Base-by-base conservation (phyloP, 2,888 invertebrate species). In the Pseudeuparius sepicola region DNA sequence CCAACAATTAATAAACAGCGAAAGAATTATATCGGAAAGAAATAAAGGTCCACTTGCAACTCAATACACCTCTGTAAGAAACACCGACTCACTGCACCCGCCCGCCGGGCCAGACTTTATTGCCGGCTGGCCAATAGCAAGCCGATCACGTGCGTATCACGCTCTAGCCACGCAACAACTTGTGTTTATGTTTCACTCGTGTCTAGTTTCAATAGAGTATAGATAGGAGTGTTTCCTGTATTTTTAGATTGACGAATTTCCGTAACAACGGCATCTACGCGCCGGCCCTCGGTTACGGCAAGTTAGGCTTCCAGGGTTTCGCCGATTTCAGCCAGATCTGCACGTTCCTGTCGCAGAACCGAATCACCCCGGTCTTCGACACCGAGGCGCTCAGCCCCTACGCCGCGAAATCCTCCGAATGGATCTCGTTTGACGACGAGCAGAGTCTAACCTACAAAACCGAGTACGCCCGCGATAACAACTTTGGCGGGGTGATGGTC, bases 341-440 rank as follows among this genome's bases (percentile, higher is more conserved):
- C 49, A 57, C 64, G 38, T 85, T 84, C 55, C 58, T 78, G 9
- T 57, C 64, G 7, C 57, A 58, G 7, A 58, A 61, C 34, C 71
- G 71, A 23, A 69, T 75, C 2, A 61, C 64, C 1, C 63, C 65
- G 4, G 60, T 73, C 20, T 81, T 75, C 52, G 84, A 88, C 50
- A 58, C 66, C 5, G 71, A 74, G 23, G 75, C 80, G 4, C 72
- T 71, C 52, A 87, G 86, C 24, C 87, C 90, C 1, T 92, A 83
- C 61, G 67, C 82, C 4, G 77, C 71, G 48, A 70, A 70, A 39
- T 64, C 66, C 29, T 61, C 60, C 10, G 81, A 89, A 48, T 92
- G 92, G 92, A 69, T 88, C 25, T 86, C 88, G 0, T 89, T 75
- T 55, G 90, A 90, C 42, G 72, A 80, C 49, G 66, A 70, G 14